Evolutionary conservation across 2,797 vertebrate species (phyloP).

Genomic region (Pipistrellus nathusii): DNA sequence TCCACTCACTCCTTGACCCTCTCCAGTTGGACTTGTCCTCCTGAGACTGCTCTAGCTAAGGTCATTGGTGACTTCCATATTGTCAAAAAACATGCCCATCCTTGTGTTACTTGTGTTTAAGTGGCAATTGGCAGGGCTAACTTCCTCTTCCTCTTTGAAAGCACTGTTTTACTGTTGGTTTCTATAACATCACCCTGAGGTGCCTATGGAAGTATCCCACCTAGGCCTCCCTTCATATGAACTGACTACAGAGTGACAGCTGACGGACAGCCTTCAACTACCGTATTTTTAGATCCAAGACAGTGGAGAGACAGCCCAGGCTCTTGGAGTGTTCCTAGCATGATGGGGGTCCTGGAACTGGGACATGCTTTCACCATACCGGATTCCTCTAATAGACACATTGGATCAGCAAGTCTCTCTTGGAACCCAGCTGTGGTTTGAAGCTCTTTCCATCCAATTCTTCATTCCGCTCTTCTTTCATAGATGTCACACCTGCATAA

Average conservation of each 20-base stretch:
- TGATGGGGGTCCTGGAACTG: background rate
- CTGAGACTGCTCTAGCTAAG: background rate
- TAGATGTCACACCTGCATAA: background rate
- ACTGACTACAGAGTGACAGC: background rate
- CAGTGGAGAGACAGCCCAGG: background rate
- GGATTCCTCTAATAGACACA: background rate
- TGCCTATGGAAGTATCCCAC: background rate
- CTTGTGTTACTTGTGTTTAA: background rate
- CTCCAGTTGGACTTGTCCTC: background rate
- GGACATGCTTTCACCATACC: background rate
- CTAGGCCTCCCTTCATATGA: background rate
- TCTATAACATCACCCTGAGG: background rate
- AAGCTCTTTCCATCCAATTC: background rate
- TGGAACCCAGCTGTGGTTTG: background rate
- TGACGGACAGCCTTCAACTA: background rate
- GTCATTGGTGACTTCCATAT: background rate
- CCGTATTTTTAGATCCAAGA: background rate
- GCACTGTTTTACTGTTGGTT: background rate
- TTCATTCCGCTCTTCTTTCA: background rate
- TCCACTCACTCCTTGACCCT: background rate
- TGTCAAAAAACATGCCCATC: background rate
- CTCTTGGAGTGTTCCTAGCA: background rate
- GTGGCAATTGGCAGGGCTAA: background rate
- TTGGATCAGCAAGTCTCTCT: background rate
- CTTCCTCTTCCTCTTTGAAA: slow-evolving; percentile 8